phyloP scores from a whole-genome alignment of 2,113 vertebrate genomes.

The Phocoena phocoena region DNA sequence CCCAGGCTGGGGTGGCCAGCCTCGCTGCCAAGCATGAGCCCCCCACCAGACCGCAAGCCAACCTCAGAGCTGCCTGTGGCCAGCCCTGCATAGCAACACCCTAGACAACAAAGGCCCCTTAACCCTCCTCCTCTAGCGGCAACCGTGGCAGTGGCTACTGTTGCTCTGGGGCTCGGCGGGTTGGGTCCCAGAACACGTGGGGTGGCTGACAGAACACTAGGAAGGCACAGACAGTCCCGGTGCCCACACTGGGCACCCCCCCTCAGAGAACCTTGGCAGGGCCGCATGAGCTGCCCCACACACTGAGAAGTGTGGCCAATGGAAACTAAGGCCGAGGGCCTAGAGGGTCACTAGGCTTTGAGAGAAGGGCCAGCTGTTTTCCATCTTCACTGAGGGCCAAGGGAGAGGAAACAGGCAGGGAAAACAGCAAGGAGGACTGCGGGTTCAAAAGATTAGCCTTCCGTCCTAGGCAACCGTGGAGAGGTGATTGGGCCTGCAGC shows the following conservation, averaged over 20 bases:
- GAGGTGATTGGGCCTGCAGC: neutral
- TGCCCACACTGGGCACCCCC: neutral
- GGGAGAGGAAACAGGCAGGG: constrained; percentile 57
- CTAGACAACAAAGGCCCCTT: constrained; percentile 58
- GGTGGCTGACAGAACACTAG: neutral
- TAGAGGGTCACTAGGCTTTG: constrained; percentile 7
- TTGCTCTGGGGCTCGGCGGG: neutral
- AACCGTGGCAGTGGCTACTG: neutral
- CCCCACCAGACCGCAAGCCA: constrained; percentile 62
- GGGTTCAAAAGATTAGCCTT: constrained; percentile 29
- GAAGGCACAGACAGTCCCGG: neutral
- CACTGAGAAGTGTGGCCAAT: neutral
- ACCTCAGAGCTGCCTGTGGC: constrained; percentile 70
- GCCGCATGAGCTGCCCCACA: neutral
- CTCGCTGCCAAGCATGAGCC: constrained; percentile 55
- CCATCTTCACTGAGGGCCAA: constrained; percentile 37
- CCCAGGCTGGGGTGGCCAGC: constrained; percentile 43
- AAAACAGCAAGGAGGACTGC: constrained; percentile 14
- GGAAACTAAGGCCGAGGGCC: neutral
- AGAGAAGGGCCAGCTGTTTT: constrained; percentile 57
- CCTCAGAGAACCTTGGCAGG: neutral
- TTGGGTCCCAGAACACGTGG: neutral
- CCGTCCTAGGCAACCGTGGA: neutral
- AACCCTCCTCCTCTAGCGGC: neutral
- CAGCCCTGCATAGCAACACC: constrained; percentile 36